Evolutionary conservation across 92 coral and sea anemone genomes (phyloP).

Genomic region (Hydrozoanthus gracilis): DNA sequence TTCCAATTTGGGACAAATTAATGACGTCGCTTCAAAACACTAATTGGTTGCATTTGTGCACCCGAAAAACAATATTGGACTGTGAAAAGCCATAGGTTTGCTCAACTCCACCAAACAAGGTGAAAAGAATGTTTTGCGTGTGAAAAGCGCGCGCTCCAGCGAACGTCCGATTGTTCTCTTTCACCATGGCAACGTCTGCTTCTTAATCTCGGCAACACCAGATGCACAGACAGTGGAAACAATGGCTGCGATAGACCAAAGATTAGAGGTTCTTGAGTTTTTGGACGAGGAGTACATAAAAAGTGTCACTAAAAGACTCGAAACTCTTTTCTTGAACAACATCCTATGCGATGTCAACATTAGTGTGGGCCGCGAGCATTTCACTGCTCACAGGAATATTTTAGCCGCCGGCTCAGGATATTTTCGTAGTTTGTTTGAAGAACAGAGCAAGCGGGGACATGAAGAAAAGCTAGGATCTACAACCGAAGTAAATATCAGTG

Average conservation of each 20-base stretch:
- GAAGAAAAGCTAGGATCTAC: slow-evolving; percentile 36
- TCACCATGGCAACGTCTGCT: too few species aligned
- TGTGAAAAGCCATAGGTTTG: too few species aligned
- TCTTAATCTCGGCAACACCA: background rate
- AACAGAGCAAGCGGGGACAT: background rate
- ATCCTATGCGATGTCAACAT: slow-evolving; percentile 35
- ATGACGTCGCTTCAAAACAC: too few species aligned
- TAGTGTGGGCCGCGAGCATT: background rate
- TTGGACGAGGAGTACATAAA: slow-evolving; percentile 21
- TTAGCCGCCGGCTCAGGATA: slow-evolving; percentile 35
- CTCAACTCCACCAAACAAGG: too few species aligned
- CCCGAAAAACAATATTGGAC: too few species aligned
- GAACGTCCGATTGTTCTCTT: too few species aligned
- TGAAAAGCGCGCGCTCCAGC: too few species aligned
- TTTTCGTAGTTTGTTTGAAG: slow-evolving; percentile 32
- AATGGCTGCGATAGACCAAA: background rate
- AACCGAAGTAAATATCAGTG: background rate
- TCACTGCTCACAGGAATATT: slow-evolving; percentile 28
- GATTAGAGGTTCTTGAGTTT: slow-evolving; percentile 6
- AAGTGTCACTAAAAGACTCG: slow-evolving; percentile 16
- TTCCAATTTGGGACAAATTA: too few species aligned
- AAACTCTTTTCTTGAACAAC: slow-evolving; percentile 11
- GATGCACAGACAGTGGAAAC: background rate
- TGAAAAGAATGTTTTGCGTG: too few species aligned
- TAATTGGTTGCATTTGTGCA: too few species aligned